Percentiles rank a stretch among this genome's conserved stretches.
phyloP scores from a whole-genome alignment of 2,797 vertebrate species.

The Salmo trutta region DNA sequence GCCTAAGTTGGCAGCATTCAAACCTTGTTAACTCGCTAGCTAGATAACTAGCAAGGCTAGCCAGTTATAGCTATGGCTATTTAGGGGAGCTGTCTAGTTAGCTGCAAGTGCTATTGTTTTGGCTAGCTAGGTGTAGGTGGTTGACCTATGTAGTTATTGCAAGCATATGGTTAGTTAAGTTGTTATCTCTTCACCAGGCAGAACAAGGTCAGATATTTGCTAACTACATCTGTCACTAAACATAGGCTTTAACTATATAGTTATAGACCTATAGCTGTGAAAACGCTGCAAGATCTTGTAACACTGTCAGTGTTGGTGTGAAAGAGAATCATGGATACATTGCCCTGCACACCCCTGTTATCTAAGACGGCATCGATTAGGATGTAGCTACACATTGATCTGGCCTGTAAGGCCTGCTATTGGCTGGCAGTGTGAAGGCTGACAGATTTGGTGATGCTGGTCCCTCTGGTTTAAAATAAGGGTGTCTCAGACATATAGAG shows the following conservation, averaged over 20 bases:
- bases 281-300: not conserved
- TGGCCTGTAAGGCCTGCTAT: not conserved
- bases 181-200: too few relatives aligned
- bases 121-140: too few relatives aligned
- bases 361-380: not conserved
- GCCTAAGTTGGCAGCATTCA: not conserved
- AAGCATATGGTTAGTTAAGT: too few relatives aligned
- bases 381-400: not conserved
- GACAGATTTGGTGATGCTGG: not conserved
- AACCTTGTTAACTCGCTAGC: too few relatives aligned
- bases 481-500: not conserved
- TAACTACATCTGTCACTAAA: not conserved
- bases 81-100: too few relatives aligned
- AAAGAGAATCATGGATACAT: not conserved
- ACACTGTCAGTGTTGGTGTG: not conserved
- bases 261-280: not conserved
- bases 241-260: not conserved
- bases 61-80: too few relatives aligned
- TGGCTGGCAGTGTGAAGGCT: not conserved
- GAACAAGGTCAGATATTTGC: not conserved
- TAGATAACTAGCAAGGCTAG: too few relatives aligned
- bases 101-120: too few relatives aligned
- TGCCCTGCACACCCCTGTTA: not conserved
- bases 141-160: too few relatives aligned
- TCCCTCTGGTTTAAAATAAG: not conserved